Percentiles rank a stretch among this genome's conserved stretches.
These are phyloP conservation scores for Drosophila kuntzei DNA, from an alignment of 2,888 invertebrate genomes.

Conservation along the genomic window DNA sequence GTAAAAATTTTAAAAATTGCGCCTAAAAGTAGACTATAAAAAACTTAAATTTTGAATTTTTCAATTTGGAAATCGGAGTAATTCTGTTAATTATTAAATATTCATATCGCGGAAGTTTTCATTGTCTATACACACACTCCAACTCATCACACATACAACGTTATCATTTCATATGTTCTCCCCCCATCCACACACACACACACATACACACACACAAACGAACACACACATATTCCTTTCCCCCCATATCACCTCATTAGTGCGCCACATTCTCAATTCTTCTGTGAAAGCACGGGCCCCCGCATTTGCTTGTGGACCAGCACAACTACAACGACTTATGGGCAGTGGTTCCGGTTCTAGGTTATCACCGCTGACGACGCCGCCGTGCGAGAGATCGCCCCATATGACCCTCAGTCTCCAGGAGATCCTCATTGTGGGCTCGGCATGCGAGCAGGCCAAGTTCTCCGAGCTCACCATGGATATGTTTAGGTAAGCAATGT, in stretches of 20 bases:
- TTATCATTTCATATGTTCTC: conserved; percentile 57
- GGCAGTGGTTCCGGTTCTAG: conserved; percentile 87
- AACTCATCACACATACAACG: conserved; percentile 17
- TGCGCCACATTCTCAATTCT: conserved; percentile 85
- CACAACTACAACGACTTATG: conserved; percentile 85
- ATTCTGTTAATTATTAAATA: background rate
- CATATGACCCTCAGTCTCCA: conserved; percentile 95
- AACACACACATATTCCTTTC: conserved; percentile 34
- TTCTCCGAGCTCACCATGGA: conserved; percentile 98
- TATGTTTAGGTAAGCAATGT: conserved; percentile 90
- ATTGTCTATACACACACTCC: conserved; percentile 7
- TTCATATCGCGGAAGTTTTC: background rate
- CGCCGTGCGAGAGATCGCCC: conserved; percentile 94
- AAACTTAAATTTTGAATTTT: conserved; percentile 1
- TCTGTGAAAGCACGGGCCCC: conserved; percentile 86
- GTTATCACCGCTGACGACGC: conserved; percentile 93
- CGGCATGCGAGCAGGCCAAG: conserved; percentile 96
- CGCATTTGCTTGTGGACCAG: conserved; percentile 84
- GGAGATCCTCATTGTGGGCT: conserved; percentile 97
- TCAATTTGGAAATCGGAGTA: background rate
- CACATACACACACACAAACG: conserved; percentile 4
- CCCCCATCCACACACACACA: conserved; percentile 31
- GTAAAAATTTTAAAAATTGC: too few species aligned
- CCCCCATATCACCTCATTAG: conserved; percentile 76
- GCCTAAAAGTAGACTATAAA: background rate